Base-by-base conservation (phyloP, 2,888 invertebrate genomes). In the Agrochola litura region DNA sequence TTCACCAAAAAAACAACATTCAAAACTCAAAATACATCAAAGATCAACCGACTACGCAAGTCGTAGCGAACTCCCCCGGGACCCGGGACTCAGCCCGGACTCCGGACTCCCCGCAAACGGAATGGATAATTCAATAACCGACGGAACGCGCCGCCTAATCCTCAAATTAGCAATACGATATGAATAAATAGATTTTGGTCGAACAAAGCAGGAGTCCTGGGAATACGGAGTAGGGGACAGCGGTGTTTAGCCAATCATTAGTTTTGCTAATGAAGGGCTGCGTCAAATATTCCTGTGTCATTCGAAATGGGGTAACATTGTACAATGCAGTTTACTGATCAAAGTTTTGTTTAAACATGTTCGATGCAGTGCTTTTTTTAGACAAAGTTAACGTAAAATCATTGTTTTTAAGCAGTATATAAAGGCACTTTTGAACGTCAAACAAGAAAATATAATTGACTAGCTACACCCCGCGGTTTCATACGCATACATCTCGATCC, bases 81-180 rank as follows among this genome's bases (percentile, higher is more conserved):
- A 93, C 75, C 56, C 37, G 41, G 22, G 73, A 80, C 74, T 76
- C 49, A 41, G 76, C 56, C 79, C 69, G 61, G 73, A 82, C 89
- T 91, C 81, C 67, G 64, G 67, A 81, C 89, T 91, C 91, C 93
- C 94, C 94, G 92, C 96, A 96, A 96, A 96, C 95, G 96, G 95
- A 95, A 96, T 96, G 87, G 93, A 94, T 96, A 95, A 96, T 96
- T 96, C 93, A 96, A 96, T 96, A 95, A 96, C 93, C 93, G 92
- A 90, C 90, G 95, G 95, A 95, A 96, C 96, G 95, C 95, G 92
- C 91, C 92, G 91, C 90, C 94, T 96, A 95, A 96, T 96, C 94
- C 93, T 89, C 78, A 95, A 96, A 96, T 96, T 96, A 96, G 96
- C 96, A 96, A 96, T 96, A 96, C 95, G 96, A 96, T 96, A 96